Evolutionary conservation across 2,888 invertebrate genomes (phyloP), one percentile per base, ranked within the genome.

Genomic region (Lepidochitona cinerea): DNA sequence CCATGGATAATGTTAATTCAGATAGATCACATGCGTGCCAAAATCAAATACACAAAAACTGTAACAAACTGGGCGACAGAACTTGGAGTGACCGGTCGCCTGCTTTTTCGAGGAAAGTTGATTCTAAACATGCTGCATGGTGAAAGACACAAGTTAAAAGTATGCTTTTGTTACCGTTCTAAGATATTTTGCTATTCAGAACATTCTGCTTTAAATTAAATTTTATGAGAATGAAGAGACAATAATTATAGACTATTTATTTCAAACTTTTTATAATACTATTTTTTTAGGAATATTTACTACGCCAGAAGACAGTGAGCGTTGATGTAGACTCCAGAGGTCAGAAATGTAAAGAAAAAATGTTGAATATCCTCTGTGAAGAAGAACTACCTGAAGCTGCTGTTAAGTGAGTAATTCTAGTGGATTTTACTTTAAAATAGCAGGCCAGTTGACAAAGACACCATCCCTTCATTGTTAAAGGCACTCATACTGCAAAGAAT

Each of bases 251-350:
- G 41, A 12, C 9, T 41, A 18, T 41, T 41, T 41, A 9, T 18
- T 41, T 41, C 41, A 41, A 18, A 41, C 41, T 41, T 18, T 41
- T 41, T 12, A 7, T 26, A 59, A 4, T 59, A 2, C 26, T 59
- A 4, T 3, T 2, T 26, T 59, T n/a, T n/a, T n/a, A 87, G 87
- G 81, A 85, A n/a, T 89, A 85, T 74, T 77, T 87, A 18, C 69
- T 82, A 4, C 76, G 83, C 26, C 84, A 87, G 59, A 81, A 81
- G 68, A 87, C 84, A n/a, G 79, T 75, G 3, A 85, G 77, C 79
- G 84, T 89, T 37, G 89, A 89, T 83, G 86, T 88, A 5, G 88
- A 89, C 70, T 86, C 87, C 18, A 82, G 79, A 70, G 89, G 89
- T 0, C 82, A 81, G 36, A 80, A 81, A 7, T 89, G 89, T 71